Conservation (phyloP, 2,113 vertebrate species). For the Apodemus sylvaticus region DNA sequence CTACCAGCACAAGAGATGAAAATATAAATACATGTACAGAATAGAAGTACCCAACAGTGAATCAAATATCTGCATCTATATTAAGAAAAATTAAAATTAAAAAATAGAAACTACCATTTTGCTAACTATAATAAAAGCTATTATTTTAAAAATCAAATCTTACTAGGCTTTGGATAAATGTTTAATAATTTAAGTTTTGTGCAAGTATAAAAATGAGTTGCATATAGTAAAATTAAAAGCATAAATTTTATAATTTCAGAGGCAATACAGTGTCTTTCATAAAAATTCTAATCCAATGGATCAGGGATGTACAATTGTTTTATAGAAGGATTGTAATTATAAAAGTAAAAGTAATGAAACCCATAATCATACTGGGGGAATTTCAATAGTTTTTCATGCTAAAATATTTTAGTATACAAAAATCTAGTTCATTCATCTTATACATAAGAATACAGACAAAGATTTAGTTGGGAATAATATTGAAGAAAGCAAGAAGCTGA, state of each 20-base stretch:
- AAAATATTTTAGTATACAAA: neutral
- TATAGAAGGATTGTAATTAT: neutral
- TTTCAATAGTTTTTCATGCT: neutral
- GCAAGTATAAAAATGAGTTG: neutral
- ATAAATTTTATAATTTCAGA: neutral
- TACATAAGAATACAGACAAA: neutral
- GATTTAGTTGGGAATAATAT: neutral
- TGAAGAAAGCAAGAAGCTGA: neutral
- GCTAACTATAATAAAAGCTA: neutral
- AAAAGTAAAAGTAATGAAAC: constrained; percentile 9
- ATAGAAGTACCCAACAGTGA: neutral
- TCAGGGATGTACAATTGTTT: neutral
- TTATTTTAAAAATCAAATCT: neutral
- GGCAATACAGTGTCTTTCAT: neutral
- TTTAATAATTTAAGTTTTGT: neutral
- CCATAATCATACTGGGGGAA: neutral
- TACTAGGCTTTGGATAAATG: neutral
- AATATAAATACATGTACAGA: neutral
- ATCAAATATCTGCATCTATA: neutral
- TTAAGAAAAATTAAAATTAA: constrained; percentile 27
- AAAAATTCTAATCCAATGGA: neutral
- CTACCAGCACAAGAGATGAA: neutral
- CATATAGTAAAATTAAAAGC: neutral
- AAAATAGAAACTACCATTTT: neutral
- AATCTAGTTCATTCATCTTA: neutral